Evolutionary conservation across 2,113 vertebrate species (phyloP).

Genomic region (Maccullochella peelii): DNA sequence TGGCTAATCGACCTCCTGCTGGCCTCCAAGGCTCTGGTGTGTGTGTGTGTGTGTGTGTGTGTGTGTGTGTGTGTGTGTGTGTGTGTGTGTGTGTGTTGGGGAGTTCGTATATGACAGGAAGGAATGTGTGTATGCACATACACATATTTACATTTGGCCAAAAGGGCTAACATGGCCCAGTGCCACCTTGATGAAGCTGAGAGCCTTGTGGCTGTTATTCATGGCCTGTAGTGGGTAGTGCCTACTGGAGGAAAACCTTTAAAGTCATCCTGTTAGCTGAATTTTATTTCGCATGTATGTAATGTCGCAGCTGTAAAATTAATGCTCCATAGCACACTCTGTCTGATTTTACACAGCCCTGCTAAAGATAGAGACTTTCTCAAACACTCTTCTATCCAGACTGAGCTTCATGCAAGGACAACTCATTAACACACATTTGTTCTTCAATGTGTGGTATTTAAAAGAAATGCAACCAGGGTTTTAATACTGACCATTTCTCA

Average conservation of each 20-base stretch:
- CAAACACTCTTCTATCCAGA: not conserved
- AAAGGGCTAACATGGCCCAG: conserved; percentile 25
- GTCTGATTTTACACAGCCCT: conserved; percentile 9
- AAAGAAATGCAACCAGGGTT: not conserved
- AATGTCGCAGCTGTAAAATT: conserved; percentile 38
- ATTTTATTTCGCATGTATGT: conserved; percentile 34
- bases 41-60: conserved; percentile 15
- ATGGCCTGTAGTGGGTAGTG: conserved; percentile 26
- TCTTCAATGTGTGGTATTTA: not conserved
- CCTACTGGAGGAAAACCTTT: conserved; percentile 40
- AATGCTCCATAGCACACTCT: conserved; percentile 14
- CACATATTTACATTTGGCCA: conserved; percentile 29
- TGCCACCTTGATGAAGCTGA: conserved; percentile 28
- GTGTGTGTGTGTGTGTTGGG: not conserved
- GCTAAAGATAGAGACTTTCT: not conserved
- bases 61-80: conserved; percentile 15
- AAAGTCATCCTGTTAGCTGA: conserved; percentile 35
- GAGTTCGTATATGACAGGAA: not conserved
- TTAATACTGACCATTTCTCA: not conserved
- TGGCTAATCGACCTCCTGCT: conserved; percentile 78
- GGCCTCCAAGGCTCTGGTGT: conserved; percentile 31
- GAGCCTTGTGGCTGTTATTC: conserved; percentile 29
- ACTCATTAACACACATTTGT: conserved; percentile 10
- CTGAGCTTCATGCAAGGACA: conserved; percentile 7
- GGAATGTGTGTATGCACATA: not conserved